Percentiles rank a stretch among this genome's conserved stretches.
phyloP scores from a whole-genome alignment of 1,140 invertebrate species.

The Drosophila mayri region DNA sequence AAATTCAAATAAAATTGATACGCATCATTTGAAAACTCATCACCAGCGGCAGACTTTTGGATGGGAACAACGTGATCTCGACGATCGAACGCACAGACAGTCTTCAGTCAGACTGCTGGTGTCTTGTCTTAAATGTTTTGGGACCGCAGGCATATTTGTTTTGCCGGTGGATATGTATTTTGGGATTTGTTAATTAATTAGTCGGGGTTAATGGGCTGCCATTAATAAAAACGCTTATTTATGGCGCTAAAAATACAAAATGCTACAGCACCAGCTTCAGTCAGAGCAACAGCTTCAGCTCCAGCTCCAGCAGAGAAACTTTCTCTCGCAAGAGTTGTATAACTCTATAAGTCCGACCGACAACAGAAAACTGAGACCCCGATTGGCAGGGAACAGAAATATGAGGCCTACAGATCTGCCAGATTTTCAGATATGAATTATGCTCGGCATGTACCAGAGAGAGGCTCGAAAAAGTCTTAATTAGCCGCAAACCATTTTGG shows the following conservation, averaged over 20 bases:
- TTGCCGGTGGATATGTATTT: constrained; percentile 59
- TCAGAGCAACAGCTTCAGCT: background rate
- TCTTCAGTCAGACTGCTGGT: constrained; percentile 26
- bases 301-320: constrained; percentile 47
- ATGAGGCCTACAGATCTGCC: constrained; percentile 27
- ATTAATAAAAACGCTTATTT: constrained; percentile 82
- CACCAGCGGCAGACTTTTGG: constrained; percentile 44
- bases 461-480: constrained; percentile 64
- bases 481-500: constrained; percentile 54
- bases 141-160: constrained; percentile 53
- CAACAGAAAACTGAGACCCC: constrained; percentile 1
- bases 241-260: constrained; percentile 74
- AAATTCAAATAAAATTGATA: constrained; percentile 75
- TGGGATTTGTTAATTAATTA: constrained; percentile 76
- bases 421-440: constrained; percentile 64
- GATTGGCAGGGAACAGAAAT: constrained; percentile 19
- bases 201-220: constrained; percentile 78
- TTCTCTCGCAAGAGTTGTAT: constrained; percentile 68
- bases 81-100: constrained; percentile 10
- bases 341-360: constrained; percentile 31
- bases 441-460: constrained; percentile 59
- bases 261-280: constrained; percentile 16
- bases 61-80: constrained; percentile 23
- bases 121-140: constrained; percentile 21
- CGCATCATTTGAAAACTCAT: constrained; percentile 82